Conservation (phyloP, 2,797 vertebrate species). For the Chaunax sp. region DNA sequence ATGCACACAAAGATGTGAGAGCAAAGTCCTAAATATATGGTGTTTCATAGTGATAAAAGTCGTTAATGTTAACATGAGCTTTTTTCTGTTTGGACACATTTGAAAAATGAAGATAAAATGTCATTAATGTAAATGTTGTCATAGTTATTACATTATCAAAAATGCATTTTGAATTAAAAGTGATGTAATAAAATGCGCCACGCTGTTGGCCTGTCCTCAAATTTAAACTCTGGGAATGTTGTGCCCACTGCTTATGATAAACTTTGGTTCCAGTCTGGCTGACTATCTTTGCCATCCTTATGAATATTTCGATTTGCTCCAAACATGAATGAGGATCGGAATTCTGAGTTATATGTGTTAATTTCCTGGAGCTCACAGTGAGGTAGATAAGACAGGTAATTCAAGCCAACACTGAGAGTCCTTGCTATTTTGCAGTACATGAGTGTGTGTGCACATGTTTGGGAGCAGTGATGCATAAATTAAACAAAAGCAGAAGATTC, state of each 20-base stretch:
- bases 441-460: conserved; percentile 11
- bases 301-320: conserved; percentile 1
- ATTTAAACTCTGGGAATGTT: too few species aligned
- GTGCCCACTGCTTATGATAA: conserved; percentile 17
- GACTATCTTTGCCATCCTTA: neutral
- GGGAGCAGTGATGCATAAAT: conserved; percentile 23
- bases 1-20: too few species aligned
- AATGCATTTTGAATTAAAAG: too few species aligned
- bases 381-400: neutral
- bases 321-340: neutral
- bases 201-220: too few species aligned
- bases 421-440: neutral
- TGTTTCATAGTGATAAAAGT: too few species aligned
- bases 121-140: too few species aligned
- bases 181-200: too few species aligned
- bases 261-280: conserved; percentile 16
- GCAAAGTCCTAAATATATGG: too few species aligned
- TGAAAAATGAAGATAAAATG: too few species aligned
- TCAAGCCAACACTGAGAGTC: neutral
- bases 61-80: too few species aligned
- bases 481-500: conserved; percentile 10
- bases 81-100: too few species aligned
- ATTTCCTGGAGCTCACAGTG: neutral
- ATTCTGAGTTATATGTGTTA: conserved; percentile 2
- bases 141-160: too few species aligned